Percentiles rank a stretch among this genome's conserved stretches.
phyloP scores from a whole-genome alignment of 2,888 invertebrate genomes.

The Operophtera brumata region DNA sequence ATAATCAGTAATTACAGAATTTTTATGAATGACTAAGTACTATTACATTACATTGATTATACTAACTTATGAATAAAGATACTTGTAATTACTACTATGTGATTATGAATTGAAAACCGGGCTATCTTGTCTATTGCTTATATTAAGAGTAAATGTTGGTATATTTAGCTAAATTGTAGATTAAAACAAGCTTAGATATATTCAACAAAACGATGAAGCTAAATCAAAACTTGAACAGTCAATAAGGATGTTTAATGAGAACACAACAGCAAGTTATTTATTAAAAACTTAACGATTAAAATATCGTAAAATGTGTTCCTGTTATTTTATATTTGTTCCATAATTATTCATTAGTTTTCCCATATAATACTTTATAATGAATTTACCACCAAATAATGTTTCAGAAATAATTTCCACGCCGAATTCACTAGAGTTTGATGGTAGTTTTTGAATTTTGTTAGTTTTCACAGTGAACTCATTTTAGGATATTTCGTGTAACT shows the following conservation, averaged over 20 bases:
- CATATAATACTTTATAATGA: too few species aligned
- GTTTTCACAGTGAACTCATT: constrained; percentile 25
- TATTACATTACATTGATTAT: constrained; percentile 79
- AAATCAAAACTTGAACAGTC: constrained; percentile 63
- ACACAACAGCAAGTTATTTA: constrained; percentile 71
- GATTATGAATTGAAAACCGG: constrained; percentile 78
- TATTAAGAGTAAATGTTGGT: constrained; percentile 63
- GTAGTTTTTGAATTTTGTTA: neutral
- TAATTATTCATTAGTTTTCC: constrained; percentile 15
- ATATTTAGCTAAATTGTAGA: constrained; percentile 74
- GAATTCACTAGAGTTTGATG: too few species aligned
- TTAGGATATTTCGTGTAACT: constrained; percentile 37
- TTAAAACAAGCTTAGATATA: constrained; percentile 61
- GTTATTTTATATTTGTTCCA: constrained; percentile 18
- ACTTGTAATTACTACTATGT: constrained; percentile 64
- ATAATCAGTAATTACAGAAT: constrained; percentile 20
- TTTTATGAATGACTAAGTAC: constrained; percentile 40
- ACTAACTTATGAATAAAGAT: constrained; percentile 70
- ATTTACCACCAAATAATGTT: neutral
- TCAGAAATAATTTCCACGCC: too few species aligned
- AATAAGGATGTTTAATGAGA: constrained; percentile 77
- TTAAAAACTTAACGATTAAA: constrained; percentile 73
- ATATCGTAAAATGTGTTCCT: constrained; percentile 31
- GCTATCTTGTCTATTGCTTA: constrained; percentile 78
- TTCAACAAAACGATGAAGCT: constrained; percentile 68